phyloP scores from a whole-genome alignment of 1,140 invertebrate genomes.

The Pararge aegeria region DNA sequence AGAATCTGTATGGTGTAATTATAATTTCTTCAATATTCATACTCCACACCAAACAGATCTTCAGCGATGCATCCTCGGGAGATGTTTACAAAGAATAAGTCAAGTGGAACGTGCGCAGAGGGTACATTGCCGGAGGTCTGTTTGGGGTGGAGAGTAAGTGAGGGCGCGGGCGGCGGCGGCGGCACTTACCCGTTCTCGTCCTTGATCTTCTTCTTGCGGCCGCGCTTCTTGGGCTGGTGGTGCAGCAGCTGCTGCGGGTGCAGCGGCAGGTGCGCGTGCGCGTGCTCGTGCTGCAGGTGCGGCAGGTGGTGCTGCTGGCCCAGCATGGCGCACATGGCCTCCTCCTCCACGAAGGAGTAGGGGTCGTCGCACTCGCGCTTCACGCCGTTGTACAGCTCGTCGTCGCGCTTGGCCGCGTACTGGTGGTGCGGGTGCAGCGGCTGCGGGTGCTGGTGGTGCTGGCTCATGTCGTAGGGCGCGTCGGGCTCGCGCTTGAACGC shows the following conservation, averaged over 20 bases:
- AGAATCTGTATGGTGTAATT: too few species aligned
- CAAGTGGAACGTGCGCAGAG: too few species aligned
- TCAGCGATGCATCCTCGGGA: too few species aligned
- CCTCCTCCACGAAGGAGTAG: conserved; percentile 91
- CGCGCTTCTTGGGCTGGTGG: conserved; percentile 88
- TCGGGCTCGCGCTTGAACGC: conserved; percentile 64
- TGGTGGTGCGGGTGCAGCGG: conserved; percentile 46
- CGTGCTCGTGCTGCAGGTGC: conserved; percentile 64
- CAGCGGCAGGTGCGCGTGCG: conserved; percentile 58
- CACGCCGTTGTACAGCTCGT: conserved; percentile 71
- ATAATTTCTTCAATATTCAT: too few species aligned
- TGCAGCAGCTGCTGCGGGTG: conserved; percentile 81
- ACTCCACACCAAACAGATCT: too few species aligned
- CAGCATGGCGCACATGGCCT: conserved; percentile 80
- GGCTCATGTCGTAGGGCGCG: conserved; percentile 73
- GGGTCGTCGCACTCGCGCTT: conserved; percentile 82
- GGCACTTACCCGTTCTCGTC: conserved; percentile 81
- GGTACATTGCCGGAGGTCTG: too few species aligned
- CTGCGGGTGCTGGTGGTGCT: conserved; percentile 46
- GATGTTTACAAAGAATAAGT: too few species aligned
- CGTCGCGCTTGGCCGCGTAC: conserved; percentile 55
- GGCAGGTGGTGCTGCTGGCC: conserved; percentile 50
- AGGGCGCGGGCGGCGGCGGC: too few species aligned
- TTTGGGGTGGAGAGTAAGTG: too few species aligned
- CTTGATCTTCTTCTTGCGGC: conserved; percentile 89